Evolutionary conservation across 2,797 vertebrate species (phyloP), one percentile per base, ranked within the genome.

Genomic region (Anguilla anguilla): DNA sequence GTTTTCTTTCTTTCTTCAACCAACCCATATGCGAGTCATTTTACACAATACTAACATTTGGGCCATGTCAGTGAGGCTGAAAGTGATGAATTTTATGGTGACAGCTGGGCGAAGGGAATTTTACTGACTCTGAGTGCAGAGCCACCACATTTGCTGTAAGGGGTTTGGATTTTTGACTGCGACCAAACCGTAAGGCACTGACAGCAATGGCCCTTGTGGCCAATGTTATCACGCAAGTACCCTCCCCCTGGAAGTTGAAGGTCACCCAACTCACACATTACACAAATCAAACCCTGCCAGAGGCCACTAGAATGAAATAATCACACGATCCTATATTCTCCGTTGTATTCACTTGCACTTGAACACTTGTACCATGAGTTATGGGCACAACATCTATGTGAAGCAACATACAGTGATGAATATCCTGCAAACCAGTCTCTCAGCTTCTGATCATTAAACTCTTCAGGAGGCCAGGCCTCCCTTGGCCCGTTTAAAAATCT

Each of bases 401-500:
- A 17, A 79, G 74, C 3, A 17, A 13, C 22, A 35, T 15, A 81
- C 43, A 82, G 46, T 82, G 43, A 51, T 82, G 46, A 46, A 49
- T 25, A 82, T n/a, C 25, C 25, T 3, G 25, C 86, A 69, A 84
- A 83, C 88, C 86, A 89, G 86, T 93, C 88, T 86, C 91, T 93
- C 92, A 39, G 84, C 88, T 90, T 90, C 89, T 88, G 90, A 90
- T 93, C 90, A 91, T 94, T 93, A 92, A 88, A 90, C 92, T 93
- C 91, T 84, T 93, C 93, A 93, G 93, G 94, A 94, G 91, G 92
- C 92, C 93, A 93, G 92, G 92, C 95, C 94, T 95, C 94, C 85
- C 83, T 91, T 95, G 95, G 95, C 95, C 94, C 92, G 91, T 95
- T 96, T 95, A 39, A 92, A 95, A 96, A 96, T 95, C 94, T 95